Conservation (phyloP, 2,888 invertebrate species). For the Volucella bombylans region DNA sequence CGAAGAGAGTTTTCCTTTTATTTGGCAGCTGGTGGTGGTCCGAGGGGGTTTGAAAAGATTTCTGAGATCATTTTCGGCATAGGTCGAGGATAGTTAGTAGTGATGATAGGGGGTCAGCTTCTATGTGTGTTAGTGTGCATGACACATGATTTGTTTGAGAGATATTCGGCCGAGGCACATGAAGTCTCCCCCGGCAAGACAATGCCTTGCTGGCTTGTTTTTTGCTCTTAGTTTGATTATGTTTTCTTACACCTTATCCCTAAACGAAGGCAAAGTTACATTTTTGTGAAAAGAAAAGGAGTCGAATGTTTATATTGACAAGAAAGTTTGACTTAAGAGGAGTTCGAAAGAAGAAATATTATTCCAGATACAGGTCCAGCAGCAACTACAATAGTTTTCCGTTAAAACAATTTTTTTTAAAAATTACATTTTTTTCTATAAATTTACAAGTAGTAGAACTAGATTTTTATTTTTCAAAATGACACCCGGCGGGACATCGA, state of each 20-base stretch:
- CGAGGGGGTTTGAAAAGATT: constrained; percentile 44
- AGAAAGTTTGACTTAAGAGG: not conserved
- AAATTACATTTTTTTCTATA: too few relatives aligned
- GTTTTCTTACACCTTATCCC: not conserved
- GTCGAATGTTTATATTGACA: not conserved
- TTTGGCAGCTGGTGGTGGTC: constrained; percentile 26
- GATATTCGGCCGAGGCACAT: constrained; percentile 7
- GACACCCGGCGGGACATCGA: not conserved
- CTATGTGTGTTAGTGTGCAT: constrained; percentile 25
- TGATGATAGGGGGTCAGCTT: constrained; percentile 47
- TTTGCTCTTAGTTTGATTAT: not conserved
- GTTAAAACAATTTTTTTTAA: too few relatives aligned
- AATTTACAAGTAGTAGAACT: too few relatives aligned
- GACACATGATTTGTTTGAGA: constrained; percentile 51
- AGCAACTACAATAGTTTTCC: too few relatives aligned
- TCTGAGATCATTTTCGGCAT: constrained; percentile 65
- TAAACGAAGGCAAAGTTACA: too few relatives aligned
- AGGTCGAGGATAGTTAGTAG: constrained; percentile 49
- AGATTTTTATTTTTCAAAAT: not conserved
- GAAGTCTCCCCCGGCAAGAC: constrained; percentile 23
- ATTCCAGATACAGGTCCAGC: too few relatives aligned
- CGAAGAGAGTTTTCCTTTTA: constrained; percentile 32
- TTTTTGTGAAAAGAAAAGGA: not conserved
- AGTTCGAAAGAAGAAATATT: too few relatives aligned
- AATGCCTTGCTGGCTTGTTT: not conserved